Evolutionary conservation across 2,888 invertebrate species (phyloP), one percentile per base, ranked within the genome.

Genomic region (Leuctra nigra): DNA sequence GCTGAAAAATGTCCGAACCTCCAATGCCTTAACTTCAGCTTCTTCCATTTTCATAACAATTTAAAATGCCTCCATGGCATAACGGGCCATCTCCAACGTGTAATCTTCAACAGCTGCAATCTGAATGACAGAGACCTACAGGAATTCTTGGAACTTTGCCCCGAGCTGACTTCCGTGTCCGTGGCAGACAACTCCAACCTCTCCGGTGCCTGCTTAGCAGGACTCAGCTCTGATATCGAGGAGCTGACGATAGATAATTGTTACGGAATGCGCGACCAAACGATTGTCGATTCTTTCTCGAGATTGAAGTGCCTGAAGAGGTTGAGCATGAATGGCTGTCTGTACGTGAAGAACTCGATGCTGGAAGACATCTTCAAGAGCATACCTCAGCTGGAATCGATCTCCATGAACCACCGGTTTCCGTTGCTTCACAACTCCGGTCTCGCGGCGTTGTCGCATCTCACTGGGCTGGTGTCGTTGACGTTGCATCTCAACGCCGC

Each of bases 1-100:
- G 60, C 57, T 39, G 39, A 48, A 9, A 18, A 41, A 66, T 80
- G 80, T 61, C 78, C 78, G 7, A 73, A 76, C 66, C 72, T 81
- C 1, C 76, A 77, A 60, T 74, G 72, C 58, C 69, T 80, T 38
- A 75, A 78, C 69, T 72, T 77, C 4, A 36, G 64, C 66, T 2
- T 18, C 18, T 39, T 20, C 39, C 6, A 39, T 39, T 39, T 16
- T 16, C 16, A 39, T 18, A 39, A 39, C 16, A 39, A 20, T 18
- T 39, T 39, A 16, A 14, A 39, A 39, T 75, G 77, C 2, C 64
- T 80, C 14, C 68, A 75, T 23, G 72, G 73, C 56, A 76, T 76
- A 57, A 80, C 79, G 66, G 74, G 72, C 55, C 68, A 75, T 53
- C 69, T 81, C 20, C 75, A 69, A 63, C 71, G 63, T 33, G 68